phyloP scores from a whole-genome alignment of 2,888 invertebrate species.

The Marronus borbonicus region DNA sequence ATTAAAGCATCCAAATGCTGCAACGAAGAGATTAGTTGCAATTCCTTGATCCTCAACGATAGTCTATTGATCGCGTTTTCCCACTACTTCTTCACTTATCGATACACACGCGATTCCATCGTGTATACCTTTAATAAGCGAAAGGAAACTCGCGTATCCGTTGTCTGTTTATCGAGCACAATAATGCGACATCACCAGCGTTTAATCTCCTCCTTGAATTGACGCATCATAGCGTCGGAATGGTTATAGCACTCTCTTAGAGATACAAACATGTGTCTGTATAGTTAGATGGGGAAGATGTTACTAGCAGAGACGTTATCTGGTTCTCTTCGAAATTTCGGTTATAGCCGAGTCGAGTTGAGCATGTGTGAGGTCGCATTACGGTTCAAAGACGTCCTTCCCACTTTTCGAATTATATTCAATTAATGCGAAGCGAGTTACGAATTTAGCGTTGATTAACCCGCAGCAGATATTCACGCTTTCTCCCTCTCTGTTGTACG shows the following conservation, averaged over 20 bases:
- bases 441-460: conserved; percentile 17
- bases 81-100: not conserved
- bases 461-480: not conserved
- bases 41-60: no score
- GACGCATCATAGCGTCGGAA: not conserved
- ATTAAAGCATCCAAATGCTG: no score
- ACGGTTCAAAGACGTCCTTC: conserved; percentile 14
- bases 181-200: conserved; percentile 34
- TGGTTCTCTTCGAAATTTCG: conserved; percentile 15
- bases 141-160: not conserved
- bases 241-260: conserved; percentile 23
- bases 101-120: not conserved
- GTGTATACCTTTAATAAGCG: not conserved
- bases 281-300: conserved; percentile 2
- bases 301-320: conserved; percentile 28
- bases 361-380: conserved; percentile 25
- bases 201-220: conserved; percentile 27
- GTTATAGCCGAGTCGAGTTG: not conserved
- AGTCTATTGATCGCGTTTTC: not conserved
- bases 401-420: conserved; percentile 38
- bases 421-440: conserved; percentile 24
- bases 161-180: conserved; percentile 18
- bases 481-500: not conserved
- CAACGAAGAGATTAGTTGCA: no score
- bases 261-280: not conserved